Percentiles rank a stretch among this genome's conserved stretches.
phyloP scores from a whole-genome alignment of 2,888 invertebrate genomes.

The Papilio demoleus region DNA sequence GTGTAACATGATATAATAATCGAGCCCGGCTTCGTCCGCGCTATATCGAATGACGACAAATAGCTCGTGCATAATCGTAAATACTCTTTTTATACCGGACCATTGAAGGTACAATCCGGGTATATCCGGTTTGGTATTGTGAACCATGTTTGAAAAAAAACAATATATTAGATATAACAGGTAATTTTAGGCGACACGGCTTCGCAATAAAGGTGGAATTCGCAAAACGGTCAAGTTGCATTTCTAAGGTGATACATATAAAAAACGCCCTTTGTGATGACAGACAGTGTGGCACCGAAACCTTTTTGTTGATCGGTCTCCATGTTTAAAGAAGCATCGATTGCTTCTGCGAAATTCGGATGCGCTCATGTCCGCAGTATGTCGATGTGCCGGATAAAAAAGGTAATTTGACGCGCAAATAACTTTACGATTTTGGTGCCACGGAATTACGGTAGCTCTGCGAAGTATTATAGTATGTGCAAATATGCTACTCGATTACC shows the following conservation, averaged over 20 bases:
- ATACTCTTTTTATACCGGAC: conserved; percentile 70
- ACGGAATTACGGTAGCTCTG: background rate
- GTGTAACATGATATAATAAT: conserved; percentile 76
- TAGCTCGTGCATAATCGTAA: conserved; percentile 81
- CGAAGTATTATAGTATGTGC: background rate
- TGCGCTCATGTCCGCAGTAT: conserved; percentile 44
- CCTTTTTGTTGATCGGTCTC: conserved; percentile 72
- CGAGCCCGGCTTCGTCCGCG: conserved; percentile 62
- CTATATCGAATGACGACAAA: conserved; percentile 79
- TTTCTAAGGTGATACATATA: conserved; percentile 74
- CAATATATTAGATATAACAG: conserved; percentile 61
- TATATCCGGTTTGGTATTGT: conserved; percentile 80
- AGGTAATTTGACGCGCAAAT: background rate
- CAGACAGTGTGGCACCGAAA: conserved; percentile 80
- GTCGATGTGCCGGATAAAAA: conserved; percentile 11
- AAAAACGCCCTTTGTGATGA: conserved; percentile 73
- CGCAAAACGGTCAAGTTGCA: conserved; percentile 59
- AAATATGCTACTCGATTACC: background rate
- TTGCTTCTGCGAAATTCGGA: conserved; percentile 70
- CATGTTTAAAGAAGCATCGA: conserved; percentile 59
- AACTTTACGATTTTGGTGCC: background rate
- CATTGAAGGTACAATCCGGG: conserved; percentile 66
- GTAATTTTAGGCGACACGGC: conserved; percentile 53
- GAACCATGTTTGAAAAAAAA: conserved; percentile 62
- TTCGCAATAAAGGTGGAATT: conserved; percentile 56